Base-by-base conservation (phyloP, 2,888 invertebrate genomes). In the Listrodromus nycthemerus region DNA sequence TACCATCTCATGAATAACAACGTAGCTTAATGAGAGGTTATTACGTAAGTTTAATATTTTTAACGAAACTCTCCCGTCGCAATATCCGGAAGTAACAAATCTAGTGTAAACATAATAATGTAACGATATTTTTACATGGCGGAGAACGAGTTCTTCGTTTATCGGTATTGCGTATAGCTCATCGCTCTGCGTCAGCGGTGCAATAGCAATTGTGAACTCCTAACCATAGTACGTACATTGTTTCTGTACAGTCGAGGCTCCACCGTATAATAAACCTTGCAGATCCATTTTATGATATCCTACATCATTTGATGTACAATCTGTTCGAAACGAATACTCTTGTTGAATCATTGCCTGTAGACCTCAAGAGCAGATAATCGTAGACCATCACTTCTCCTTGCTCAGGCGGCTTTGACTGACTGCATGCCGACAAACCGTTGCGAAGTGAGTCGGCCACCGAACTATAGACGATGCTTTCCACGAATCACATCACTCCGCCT, bases 1-100 rank as follows among this genome's bases (percentile, higher is more conserved):
- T 84, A 81, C 77, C 81, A 86, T 86, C 86, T 88, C 85, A 84
- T 87, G 81, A 65, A 69, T 69, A 80, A 71, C 65, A 61, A 82
- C 71, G 21, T 80, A 83, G 76, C 66, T 61, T 80, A 67, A 66
- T 75, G 37, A 78, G 79, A 84, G 69, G 65, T 82, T 84, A 82
- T 84, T 76, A 45, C 50, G 71, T 65, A 84, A 82, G 74, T 84
- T 76, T 77, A 86, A 67, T 61, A 67, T 61, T 61, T 61, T 61
- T 13, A 61, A 24, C 52, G 48, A 78, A 63, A 71, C 45, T 70
- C 41, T 16, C 45, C 52, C 52, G 41, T 27, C 10, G 33, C 21
- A 76, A 83, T 78, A 76, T n/a, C 33, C n/a, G 7, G 37, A 19
- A 21, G 21, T 16, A 21, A 61, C 21, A 13, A 41, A 30, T 61